Conservation (phyloP, 2,797 vertebrate species). For the Acanthurus lineatus region DNA sequence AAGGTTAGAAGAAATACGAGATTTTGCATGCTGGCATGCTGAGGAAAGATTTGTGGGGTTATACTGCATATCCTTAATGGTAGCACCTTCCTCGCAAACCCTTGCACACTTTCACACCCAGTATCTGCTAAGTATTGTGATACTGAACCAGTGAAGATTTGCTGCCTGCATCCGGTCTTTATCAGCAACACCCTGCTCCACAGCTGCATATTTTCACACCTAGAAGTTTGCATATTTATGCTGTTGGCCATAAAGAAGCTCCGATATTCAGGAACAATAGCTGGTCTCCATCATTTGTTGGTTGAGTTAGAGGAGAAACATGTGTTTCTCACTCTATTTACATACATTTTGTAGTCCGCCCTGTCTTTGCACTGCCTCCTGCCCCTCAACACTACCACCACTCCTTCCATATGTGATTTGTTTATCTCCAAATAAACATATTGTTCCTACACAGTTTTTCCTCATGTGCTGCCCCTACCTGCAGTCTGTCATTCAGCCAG, state of each 20-base stretch:
- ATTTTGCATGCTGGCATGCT: neutral
- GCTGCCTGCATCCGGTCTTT: conserved; percentile 11
- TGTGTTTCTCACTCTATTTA: conserved; percentile 3
- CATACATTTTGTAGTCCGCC: neutral
- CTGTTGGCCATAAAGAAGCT: conserved; percentile 2
- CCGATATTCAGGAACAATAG: neutral
- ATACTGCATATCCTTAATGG: neutral
- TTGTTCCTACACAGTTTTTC: neutral
- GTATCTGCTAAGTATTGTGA: neutral
- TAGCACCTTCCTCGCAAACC: conserved; percentile 1
- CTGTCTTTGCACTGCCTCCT: neutral
- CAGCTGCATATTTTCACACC: conserved; percentile 25
- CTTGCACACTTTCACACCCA: neutral
- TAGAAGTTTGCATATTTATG: conserved; percentile 23
- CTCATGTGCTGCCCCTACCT: neutral
- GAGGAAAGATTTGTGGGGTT: neutral
- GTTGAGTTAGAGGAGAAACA: neutral
- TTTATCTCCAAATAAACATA: conserved; percentile 15
- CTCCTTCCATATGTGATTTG: neutral
- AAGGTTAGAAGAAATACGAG: neutral
- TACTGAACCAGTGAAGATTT: conserved; percentile 6
- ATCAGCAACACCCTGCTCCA: conserved; percentile 7
- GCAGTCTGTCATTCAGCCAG: conserved; percentile 3
- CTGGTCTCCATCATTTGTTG: neutral
- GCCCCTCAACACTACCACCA: neutral